Percentiles rank a stretch among this genome's conserved stretches.
phyloP scores from a whole-genome alignment of 2,113 vertebrate species.

The Xiphias gladius region DNA sequence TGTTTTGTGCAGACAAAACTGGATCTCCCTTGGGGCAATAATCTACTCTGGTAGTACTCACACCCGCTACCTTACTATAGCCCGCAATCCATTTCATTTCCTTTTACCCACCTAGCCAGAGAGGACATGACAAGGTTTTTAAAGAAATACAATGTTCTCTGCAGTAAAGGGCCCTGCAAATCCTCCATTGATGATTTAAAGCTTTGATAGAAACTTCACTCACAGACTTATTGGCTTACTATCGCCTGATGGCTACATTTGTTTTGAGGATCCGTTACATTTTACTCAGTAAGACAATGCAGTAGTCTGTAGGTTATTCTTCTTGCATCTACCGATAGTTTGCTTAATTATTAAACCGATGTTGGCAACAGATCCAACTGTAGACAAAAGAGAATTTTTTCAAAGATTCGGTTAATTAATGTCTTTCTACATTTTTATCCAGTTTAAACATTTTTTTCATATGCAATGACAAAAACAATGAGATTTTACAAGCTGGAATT shows the following conservation, averaged over 20 bases:
- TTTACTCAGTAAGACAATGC: constrained; percentile 27
- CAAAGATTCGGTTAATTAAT: constrained; percentile 36
- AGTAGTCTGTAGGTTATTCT: constrained; percentile 3
- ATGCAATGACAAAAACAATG: not conserved
- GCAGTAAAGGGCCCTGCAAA: constrained; percentile 54
- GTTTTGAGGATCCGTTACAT: constrained; percentile 50
- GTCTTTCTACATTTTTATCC: constrained; percentile 7
- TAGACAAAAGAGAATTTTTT: constrained; percentile 29
- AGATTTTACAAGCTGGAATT: constrained; percentile 3
- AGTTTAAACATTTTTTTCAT: constrained; percentile 11
- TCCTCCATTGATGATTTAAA: constrained; percentile 62
- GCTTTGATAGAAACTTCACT: constrained; percentile 69
- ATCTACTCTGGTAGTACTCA: constrained; percentile 75
- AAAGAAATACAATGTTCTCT: constrained; percentile 61
- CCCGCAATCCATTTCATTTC: constrained; percentile 76
- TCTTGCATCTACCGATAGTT: constrained; percentile 27
- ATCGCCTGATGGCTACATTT: constrained; percentile 56
- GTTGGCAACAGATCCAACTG: constrained; percentile 30
- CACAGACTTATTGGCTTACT: constrained; percentile 61
- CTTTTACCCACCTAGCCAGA: constrained; percentile 67
- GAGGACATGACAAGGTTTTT: constrained; percentile 68
- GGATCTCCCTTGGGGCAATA: constrained; percentile 73
- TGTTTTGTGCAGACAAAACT: constrained; percentile 77
- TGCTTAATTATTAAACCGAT: constrained; percentile 38
- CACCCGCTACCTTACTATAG: constrained; percentile 70